Conservation (phyloP, 2,797 vertebrate species). For the Anguilla pacifica region DNA sequence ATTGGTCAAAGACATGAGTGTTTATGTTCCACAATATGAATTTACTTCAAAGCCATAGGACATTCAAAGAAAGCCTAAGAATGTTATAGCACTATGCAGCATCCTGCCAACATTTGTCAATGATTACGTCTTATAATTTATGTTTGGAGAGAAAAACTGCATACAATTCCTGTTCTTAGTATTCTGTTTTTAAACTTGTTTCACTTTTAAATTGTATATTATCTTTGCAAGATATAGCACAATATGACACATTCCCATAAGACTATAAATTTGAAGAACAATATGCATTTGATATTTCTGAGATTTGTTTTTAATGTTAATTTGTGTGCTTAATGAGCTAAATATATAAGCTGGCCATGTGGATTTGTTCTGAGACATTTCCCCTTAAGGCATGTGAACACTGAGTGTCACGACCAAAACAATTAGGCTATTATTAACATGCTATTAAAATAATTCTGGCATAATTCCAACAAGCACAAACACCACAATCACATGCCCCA, state of each 20-base stretch:
- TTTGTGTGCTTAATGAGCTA: not conserved
- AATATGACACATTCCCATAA: no score
- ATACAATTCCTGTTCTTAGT: not conserved
- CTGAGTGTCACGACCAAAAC: not conserved
- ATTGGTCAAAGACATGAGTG: not conserved
- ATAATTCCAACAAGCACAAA: not conserved
- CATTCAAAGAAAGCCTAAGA: not conserved
- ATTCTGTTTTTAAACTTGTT: not conserved
- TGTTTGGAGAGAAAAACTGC: not conserved
- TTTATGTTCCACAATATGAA: not conserved
- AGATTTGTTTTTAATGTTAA: not conserved
- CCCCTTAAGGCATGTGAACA: not conserved
- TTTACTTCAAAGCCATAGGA: not conserved
- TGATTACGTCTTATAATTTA: not conserved
- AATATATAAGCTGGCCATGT: not conserved
- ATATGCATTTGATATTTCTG: not conserved
- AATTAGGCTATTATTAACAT: not conserved
- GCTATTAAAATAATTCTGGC: not conserved
- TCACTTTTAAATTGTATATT: no score
- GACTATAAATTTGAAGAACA: no score
- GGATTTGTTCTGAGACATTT: not conserved
- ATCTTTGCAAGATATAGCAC: no score
- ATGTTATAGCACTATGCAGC: not conserved
- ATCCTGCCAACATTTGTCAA: constrained; percentile 13
- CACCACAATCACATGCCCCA: not conserved